Evolutionary conservation across 2,113 vertebrate genomes (phyloP).

Genomic region (Polyodon spathula): DNA sequence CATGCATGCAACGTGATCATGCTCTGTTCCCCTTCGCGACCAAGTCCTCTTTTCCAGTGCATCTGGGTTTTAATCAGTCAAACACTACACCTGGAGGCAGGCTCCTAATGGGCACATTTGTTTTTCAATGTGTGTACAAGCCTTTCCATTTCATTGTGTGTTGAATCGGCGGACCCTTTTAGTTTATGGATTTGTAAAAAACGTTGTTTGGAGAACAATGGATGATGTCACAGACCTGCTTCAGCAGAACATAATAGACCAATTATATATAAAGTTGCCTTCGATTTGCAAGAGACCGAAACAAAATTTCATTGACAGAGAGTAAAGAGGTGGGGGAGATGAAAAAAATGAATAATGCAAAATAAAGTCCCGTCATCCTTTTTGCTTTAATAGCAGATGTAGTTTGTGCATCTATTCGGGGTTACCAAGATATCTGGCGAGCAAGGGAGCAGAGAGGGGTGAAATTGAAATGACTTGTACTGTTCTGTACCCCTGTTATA

Average conservation of each 20-base stretch:
- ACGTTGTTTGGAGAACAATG: constrained; percentile 6
- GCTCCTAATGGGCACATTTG: background rate
- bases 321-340: background rate
- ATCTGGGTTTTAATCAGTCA: no score
- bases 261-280: constrained; percentile 11
- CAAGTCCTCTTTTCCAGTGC: no score
- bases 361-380: no score
- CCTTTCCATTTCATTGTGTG: constrained; percentile 5
- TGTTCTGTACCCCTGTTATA: no score
- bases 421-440: no score
- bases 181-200: background rate
- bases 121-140: background rate
- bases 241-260: background rate
- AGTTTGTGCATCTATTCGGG: no score
- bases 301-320: constrained; percentile 6
- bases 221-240: constrained; percentile 10
- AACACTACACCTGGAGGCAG: no score
- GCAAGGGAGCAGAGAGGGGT: no score
- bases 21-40: no score
- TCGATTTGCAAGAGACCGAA: background rate
- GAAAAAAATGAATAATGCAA: background rate
- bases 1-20: no score
- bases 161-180: constrained; percentile 2
- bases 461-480: no score
- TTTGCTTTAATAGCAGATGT: no score